phyloP scores from a whole-genome alignment of 2,113 vertebrate species.

The Fregata magnificens region DNA sequence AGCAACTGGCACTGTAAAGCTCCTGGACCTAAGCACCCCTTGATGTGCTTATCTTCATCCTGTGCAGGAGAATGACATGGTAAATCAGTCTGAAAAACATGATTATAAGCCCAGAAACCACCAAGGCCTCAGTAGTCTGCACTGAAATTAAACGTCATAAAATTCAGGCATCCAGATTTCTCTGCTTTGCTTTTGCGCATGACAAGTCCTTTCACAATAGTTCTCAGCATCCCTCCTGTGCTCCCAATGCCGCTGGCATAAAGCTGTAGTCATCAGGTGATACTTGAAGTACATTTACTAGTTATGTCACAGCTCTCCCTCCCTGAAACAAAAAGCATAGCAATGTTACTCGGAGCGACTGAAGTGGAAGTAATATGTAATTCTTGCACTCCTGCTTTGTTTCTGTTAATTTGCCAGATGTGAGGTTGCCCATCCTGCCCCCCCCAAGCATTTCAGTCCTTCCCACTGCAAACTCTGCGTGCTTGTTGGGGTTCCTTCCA shows the following conservation, averaged over 20 bases:
- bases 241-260: not conserved
- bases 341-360: not conserved
- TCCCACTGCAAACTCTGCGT: not conserved
- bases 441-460: not conserved
- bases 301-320: not conserved
- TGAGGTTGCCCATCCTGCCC: not conserved
- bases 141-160: not conserved
- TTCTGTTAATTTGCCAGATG: not conserved
- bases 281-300: not conserved
- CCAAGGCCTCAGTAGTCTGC: not conserved
- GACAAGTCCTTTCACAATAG: not conserved
- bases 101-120: not conserved
- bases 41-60: not conserved
- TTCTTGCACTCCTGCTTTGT: not conserved
- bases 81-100: not conserved
- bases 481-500: not conserved
- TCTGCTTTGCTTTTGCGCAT: not conserved
- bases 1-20: not conserved
- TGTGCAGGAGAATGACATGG: not conserved
- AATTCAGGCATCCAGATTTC: not conserved
- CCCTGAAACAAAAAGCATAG: not conserved
- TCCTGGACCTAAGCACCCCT: not conserved
- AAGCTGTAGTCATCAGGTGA: not conserved
- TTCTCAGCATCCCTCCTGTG: not conserved
- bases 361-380: not conserved